Evolutionary conservation across 2,113 vertebrate species (phyloP).

Genomic region (Sceloporus tristichus): DNA sequence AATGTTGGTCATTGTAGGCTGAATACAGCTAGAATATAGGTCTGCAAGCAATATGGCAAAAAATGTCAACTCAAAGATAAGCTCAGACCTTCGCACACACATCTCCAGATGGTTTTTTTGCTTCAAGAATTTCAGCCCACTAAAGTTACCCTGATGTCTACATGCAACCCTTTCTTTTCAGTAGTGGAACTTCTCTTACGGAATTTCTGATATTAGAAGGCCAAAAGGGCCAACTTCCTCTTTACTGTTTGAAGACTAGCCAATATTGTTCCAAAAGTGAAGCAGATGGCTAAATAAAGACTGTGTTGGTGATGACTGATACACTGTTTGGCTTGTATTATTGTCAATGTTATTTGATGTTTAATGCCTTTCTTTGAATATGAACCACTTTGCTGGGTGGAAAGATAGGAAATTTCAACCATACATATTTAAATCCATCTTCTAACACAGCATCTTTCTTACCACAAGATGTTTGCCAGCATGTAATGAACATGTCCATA

Average conservation of each 20-base stretch:
- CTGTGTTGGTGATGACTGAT: not conserved
- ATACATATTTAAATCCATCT: not conserved
- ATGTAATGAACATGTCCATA: not conserved
- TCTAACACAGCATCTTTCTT: not conserved
- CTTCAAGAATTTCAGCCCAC: not conserved
- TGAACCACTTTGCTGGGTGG: not conserved
- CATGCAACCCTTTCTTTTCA: not conserved
- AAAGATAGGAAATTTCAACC: not conserved
- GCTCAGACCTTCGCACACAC: not conserved
- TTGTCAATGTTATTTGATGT: not conserved
- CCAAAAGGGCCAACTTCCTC: not conserved
- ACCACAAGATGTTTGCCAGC: not conserved
- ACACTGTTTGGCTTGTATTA: not conserved
- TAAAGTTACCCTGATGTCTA: not conserved
- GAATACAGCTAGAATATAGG: not conserved
- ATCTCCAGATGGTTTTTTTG: not conserved
- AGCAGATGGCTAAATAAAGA: not conserved
- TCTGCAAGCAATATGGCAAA: not conserved
- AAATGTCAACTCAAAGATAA: not conserved
- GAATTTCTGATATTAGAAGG: not conserved
- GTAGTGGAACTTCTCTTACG: not conserved
- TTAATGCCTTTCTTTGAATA: not conserved
- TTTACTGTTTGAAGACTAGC: not conserved
- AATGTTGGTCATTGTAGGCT: not conserved
- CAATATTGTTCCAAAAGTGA: not conserved